Percentiles rank a stretch among this genome's conserved stretches.
phyloP scores from a whole-genome alignment of 2,888 invertebrate genomes.

The Sarcophaga carnaria region DNA sequence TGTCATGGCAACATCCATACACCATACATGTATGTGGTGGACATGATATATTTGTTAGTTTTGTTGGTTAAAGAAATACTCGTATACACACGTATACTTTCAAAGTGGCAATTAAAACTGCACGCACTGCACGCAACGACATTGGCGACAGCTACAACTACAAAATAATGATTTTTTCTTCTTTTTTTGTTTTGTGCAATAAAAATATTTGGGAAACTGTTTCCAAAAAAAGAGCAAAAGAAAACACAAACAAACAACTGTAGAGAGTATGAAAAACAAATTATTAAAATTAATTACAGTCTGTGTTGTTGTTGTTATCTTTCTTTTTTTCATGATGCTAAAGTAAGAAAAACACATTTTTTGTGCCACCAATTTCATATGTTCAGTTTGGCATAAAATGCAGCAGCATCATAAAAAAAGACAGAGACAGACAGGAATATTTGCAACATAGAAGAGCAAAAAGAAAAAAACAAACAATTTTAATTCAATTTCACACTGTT shows the following conservation, averaged over 20 bases:
- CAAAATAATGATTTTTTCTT: background rate
- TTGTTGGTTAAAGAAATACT: constrained; percentile 37
- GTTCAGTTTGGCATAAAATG: constrained; percentile 51
- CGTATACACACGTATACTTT: background rate
- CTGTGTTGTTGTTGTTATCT: background rate
- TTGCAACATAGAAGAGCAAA: background rate
- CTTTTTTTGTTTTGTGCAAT: no score
- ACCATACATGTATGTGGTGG: no score
- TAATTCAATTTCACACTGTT: constrained; percentile 52
- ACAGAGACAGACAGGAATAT: background rate
- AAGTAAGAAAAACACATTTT: constrained; percentile 27
- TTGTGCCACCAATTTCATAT: constrained; percentile 44
- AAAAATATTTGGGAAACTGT: background rate
- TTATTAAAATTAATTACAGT: constrained; percentile 54
- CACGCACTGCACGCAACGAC: constrained; percentile 5
- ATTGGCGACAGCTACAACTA: background rate
- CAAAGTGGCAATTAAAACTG: constrained; percentile 63
- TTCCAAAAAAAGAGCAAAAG: background rate
- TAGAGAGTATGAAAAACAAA: constrained; percentile 42
- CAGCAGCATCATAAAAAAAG: background rate
- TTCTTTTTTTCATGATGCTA: constrained; percentile 1
- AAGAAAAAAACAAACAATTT: background rate
- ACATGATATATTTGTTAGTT: background rate
- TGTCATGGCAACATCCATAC: no score
- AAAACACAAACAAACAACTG: background rate